Base-by-base conservation (phyloP, 2,797 vertebrate genomes). In the Paedocypris micromegethes region DNA sequence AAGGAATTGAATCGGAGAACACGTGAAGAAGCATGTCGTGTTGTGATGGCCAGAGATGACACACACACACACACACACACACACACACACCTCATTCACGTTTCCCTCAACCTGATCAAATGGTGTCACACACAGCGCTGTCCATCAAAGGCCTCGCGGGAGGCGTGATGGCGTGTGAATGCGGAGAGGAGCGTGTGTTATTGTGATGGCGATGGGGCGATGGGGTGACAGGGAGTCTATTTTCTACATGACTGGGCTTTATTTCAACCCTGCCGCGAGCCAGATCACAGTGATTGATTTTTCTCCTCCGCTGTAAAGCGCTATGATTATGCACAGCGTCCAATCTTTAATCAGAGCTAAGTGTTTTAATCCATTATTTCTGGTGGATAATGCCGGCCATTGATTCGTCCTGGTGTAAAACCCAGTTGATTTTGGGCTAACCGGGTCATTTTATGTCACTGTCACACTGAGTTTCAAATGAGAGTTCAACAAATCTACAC, bases 241-340 rank as follows among this genome's bases (percentile, higher is more conserved):
- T 93, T 93, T 92, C 91, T 91, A 88, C 91, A 88, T 89, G 89
- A 79, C 86, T 92, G 87, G 83, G 76, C 85, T 92, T 91, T 90
- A 86, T 85, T 89, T 90, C 83, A 87, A 85, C 85, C 80, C 85
- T 85, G 86, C 87, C 47, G 62, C 84, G 84, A 82, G 82, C 82
- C 86, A 86, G 83, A 88, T 92, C 89, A 86, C 84, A 87, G 81
- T 79, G 87, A 90, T 90, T 84, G 87, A 89, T 90, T 84, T 78
- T 74, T 71, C 77, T 75, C 51, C 51, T 64, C 75, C 58, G 60
- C 74, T 67, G 70, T 81, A 79, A 82, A 81, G 72, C 58, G 51
- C 61, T 64, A 40, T 49, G 72, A 76, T 83, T 85, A 81, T 79
- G 79, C 80, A 78, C 78, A 74, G 77, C 74, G 52, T 74, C 76